Conservation (phyloP, 2,888 invertebrate species). For the Anarsia innoxiella region DNA sequence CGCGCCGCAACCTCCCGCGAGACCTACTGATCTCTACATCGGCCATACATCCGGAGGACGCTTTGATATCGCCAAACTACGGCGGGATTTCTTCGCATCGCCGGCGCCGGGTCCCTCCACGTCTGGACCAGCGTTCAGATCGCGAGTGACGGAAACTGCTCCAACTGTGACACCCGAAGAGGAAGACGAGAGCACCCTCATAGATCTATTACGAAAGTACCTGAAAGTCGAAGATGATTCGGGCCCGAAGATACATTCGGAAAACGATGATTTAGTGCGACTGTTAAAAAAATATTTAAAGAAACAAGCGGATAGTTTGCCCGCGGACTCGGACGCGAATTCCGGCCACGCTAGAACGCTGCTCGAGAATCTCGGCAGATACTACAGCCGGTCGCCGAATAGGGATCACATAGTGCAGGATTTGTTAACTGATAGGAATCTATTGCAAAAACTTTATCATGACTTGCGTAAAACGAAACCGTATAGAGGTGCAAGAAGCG, state of each 20-base stretch:
- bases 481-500: conserved; percentile 56
- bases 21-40: conserved; percentile 65
- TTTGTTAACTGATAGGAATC: conserved; percentile 81
- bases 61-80: conserved; percentile 80
- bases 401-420: conserved; percentile 82
- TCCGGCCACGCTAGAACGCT: conserved; percentile 63
- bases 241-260: conserved; percentile 54
- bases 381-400: conserved; percentile 79
- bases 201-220: conserved; percentile 80
- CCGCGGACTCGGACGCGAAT: conserved; percentile 43
- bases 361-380: conserved; percentile 79
- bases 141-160: conserved; percentile 44
- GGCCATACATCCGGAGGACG: conserved; percentile 76
- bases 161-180: conserved; percentile 37
- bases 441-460: conserved; percentile 83
- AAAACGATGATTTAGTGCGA: conserved; percentile 78
- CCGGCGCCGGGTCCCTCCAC: conserved; percentile 43
- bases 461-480: conserved; percentile 81
- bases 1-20: conserved; percentile 56
- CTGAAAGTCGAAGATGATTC: conserved; percentile 76
- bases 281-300: conserved; percentile 77
- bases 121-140: conserved; percentile 36
- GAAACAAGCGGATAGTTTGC: conserved; percentile 49
- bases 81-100: conserved; percentile 78
- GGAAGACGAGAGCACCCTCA: conserved; percentile 73